Evolutionary conservation across 2,888 invertebrate species (phyloP).

Genomic region (Leptinotarsa peninsularis): DNA sequence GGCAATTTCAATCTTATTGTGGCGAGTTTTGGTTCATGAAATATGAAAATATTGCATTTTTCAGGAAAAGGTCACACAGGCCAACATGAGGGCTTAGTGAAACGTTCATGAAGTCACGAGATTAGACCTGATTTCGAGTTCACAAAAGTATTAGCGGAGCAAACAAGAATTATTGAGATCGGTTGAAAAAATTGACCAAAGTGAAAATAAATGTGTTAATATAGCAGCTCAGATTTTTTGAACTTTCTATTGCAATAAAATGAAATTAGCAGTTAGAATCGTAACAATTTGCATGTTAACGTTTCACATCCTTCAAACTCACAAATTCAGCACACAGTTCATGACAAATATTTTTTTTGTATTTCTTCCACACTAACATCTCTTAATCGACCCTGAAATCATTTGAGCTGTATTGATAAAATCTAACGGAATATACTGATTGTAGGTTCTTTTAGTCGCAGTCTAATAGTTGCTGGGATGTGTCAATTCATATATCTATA

Average conservation of each 20-base stretch:
- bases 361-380: slow-evolving; percentile 12
- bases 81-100: too few relatives aligned
- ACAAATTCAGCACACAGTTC: slow-evolving; percentile 12
- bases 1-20: background rate
- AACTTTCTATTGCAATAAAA: too few relatives aligned
- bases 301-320: background rate
- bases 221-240: too few relatives aligned
- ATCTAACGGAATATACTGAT: slow-evolving; percentile 1
- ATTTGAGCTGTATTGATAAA: slow-evolving; percentile 3
- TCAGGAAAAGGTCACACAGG: background rate
- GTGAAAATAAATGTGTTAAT: too few relatives aligned
- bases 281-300: slow-evolving; percentile 5
- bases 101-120: too few relatives aligned
- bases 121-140: too few relatives aligned
- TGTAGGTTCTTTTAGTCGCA: background rate
- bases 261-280: slow-evolving; percentile 7
- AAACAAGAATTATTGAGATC: too few relatives aligned
- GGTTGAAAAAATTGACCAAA: too few relatives aligned
- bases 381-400: slow-evolving; percentile 10
- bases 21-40: background rate
- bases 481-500: slow-evolving; percentile 7
- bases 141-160: too few relatives aligned
- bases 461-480: slow-evolving; percentile 19
- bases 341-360: slow-evolving; percentile 13
- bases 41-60: background rate